phyloP scores from a whole-genome alignment of 2,113 vertebrate genomes.

The Tor tambroides region DNA sequence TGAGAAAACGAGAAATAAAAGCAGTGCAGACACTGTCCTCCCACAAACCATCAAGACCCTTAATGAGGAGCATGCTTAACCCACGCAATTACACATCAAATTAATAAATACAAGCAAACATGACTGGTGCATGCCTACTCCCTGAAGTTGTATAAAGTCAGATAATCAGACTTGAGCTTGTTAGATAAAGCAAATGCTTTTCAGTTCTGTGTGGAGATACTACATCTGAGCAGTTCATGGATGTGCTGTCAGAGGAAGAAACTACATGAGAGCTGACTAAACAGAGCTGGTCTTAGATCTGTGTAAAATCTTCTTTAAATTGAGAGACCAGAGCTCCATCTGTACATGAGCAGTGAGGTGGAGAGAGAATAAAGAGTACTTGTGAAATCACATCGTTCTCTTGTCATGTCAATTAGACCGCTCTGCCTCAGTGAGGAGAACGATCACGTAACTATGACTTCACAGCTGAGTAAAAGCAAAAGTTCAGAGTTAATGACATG shows the following conservation, averaged over 20 bases:
- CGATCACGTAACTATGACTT: neutral
- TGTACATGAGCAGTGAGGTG: neutral
- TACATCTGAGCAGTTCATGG: neutral
- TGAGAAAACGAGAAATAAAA: neutral
- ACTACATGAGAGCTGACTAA: neutral
- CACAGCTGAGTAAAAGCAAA: neutral
- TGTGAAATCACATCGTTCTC: conserved; percentile 52
- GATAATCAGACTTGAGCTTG: neutral
- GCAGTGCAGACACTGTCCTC: neutral
- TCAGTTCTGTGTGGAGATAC: neutral
- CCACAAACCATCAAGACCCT: neutral
- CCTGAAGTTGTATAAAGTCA: neutral
- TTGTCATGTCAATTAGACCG: conserved; percentile 50
- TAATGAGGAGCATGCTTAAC: neutral
- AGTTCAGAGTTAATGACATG: neutral
- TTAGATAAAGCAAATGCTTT: neutral
- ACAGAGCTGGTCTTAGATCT: neutral
- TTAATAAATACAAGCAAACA: neutral
- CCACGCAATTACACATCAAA: neutral
- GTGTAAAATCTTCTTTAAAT: neutral
- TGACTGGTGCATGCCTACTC: neutral
- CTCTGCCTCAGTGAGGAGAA: conserved; percentile 43
- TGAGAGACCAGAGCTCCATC: neutral
- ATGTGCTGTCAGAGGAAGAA: neutral
- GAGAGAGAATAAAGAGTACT: conserved; percentile 12